Base-by-base conservation (phyloP, 2,888 invertebrate species). In the Didymodactylos carnosus region DNA sequence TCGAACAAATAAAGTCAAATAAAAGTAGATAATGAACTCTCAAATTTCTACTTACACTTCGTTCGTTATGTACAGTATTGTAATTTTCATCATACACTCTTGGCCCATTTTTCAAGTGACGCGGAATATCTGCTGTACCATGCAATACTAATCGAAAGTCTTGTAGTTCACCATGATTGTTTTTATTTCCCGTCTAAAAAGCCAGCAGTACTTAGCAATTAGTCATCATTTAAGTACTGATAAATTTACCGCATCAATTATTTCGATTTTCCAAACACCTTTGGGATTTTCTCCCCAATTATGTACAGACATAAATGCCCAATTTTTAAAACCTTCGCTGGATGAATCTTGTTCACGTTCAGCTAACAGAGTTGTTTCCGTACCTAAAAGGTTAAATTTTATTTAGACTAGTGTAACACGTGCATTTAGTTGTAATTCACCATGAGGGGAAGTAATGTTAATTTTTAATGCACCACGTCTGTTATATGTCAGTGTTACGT, bases 281-380 rank as follows among this genome's bases (percentile, higher is more conserved):
- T 80, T 80, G 0, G 91, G 88, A 76, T 87, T 83, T 83, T 94
- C 94, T 0, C 91, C 92, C 94, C 94, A 94, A 1, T 89, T 90
- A 78, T 90, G 91, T 0, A 92, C 90, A 0, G 92, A 91, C 87
- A 90, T 90, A 79, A 94, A 89, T 11, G 88, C 88, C 94, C 94
- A 94, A 78, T 88, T 86, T 8, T 81, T 78, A 80, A 92, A 92
- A 6, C 92, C 92, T 13, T 85, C 84, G 0, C 81, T 80, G 0
- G 91, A 91, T 27, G 83, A 81, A 80, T 94, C 93, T 46, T 62
- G 43, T n/a, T 71, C 86, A 77, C 94, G 86, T 39, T 87, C 84
- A 76, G 88, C 88, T 75, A 94, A 83, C 69, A 94, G 82, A 72
- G 77, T 78, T 4, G 81, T 81, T 39, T 77, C 71, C 3, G 80